Percentiles rank a stretch among this genome's conserved stretches.
phyloP scores from a whole-genome alignment of 2,113 vertebrate species.

The Corydoras sp. region DNA sequence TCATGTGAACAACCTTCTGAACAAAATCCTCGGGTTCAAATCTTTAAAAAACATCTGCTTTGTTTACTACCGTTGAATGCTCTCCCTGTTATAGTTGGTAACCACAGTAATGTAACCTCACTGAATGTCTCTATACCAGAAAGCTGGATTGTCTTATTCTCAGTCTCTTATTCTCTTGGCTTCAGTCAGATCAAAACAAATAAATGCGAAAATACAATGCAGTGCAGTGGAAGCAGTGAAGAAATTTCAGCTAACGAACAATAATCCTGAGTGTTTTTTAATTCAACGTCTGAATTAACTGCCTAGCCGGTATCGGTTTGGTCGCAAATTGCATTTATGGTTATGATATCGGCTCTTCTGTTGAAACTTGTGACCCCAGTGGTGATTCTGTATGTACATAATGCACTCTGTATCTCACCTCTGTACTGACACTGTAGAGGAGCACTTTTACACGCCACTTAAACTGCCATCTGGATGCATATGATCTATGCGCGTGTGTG shows the following conservation, averaged over 20 bases:
- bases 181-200: constrained; percentile 24
- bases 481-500: constrained; percentile 29
- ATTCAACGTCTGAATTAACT: background rate
- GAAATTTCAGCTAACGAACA: constrained; percentile 28
- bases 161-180: background rate
- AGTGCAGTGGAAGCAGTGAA: constrained; percentile 21
- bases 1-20: background rate
- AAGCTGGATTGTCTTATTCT: constrained; percentile 1
- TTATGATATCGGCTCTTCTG: constrained; percentile 18
- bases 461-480: constrained; percentile 44
- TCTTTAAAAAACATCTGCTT: constrained; percentile 6
- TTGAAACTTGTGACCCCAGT: constrained; percentile 22
- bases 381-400: constrained; percentile 42
- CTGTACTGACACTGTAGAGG: constrained; percentile 45
- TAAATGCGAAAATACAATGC: background rate
- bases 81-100: background rate
- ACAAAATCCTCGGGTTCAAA: constrained; percentile 3
- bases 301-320: constrained; percentile 12
- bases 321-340: background rate
- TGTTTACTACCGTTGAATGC: constrained; percentile 1
- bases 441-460: constrained; percentile 45
- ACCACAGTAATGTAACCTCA: constrained; percentile 25
- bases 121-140: constrained; percentile 40
- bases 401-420: constrained; percentile 42
- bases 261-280: background rate